Evolutionary conservation across 2,888 invertebrate genomes (phyloP).

Genomic region (Agrotis puta): DNA sequence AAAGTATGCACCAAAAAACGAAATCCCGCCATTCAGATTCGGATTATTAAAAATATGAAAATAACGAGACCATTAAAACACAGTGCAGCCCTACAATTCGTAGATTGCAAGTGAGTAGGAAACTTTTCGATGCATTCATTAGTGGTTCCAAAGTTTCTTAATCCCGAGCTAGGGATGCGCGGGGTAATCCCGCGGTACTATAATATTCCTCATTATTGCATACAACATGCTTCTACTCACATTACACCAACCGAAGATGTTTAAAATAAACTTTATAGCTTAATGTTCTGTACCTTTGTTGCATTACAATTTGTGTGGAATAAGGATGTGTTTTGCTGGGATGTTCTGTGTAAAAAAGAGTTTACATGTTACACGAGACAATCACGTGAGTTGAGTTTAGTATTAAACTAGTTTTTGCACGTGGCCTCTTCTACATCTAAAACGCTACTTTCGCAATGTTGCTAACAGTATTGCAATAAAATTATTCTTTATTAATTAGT

Average conservation of each 20-base stretch:
- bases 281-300: constrained; percentile 32
- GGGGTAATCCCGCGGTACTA: constrained; percentile 53
- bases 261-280: constrained; percentile 59
- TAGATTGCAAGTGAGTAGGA: constrained; percentile 79
- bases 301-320: constrained; percentile 27
- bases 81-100: constrained; percentile 73
- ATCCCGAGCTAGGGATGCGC: constrained; percentile 77
- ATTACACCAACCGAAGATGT: constrained; percentile 59
- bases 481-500: too few relatives aligned
- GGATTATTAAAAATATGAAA: constrained; percentile 49
- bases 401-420: too few relatives aligned
- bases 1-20: constrained; percentile 2
- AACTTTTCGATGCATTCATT: constrained; percentile 86
- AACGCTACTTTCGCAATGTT: too few relatives aligned
- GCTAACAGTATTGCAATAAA: too few relatives aligned
- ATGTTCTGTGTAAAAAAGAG: background rate
- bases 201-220: constrained; percentile 69
- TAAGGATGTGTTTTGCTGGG: background rate
- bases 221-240: constrained; percentile 52
- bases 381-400: too few relatives aligned
- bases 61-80: constrained; percentile 62
- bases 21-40: constrained; percentile 7
- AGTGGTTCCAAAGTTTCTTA: constrained; percentile 82
- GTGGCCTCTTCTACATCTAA: too few relatives aligned
- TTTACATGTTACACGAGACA: too few relatives aligned